A percentile compares a stretch with the other conserved stretches of the same genome.
Evolutionary conservation across 2,113 vertebrate species (phyloP).

Genomic region (Phaethon lepturus): DNA sequence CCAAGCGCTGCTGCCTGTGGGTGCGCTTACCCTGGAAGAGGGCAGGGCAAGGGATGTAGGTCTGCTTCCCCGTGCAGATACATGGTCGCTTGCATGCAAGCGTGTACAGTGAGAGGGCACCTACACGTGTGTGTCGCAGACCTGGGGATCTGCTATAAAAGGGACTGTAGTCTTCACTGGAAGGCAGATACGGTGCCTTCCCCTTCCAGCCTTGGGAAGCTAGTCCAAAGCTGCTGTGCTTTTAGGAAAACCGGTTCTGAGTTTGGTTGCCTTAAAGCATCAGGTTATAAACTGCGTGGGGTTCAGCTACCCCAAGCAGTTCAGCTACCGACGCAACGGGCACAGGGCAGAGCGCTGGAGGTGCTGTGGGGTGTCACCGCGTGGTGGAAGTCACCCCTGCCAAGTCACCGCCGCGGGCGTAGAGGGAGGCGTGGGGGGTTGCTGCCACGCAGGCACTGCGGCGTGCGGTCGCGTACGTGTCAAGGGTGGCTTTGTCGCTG

Average conservation of each 20-base stretch:
- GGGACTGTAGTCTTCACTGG: background rate
- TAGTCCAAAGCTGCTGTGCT: background rate
- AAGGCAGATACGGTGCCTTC: background rate
- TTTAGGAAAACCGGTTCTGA: background rate
- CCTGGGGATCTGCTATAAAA: background rate
- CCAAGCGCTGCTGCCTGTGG: background rate
- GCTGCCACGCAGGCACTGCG: fast-evolving
- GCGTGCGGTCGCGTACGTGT: fast-evolving
- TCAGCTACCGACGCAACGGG: background rate
- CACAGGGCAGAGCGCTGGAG: background rate
- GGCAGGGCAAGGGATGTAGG: no score
- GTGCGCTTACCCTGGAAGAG: background rate
- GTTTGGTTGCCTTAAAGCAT: background rate
- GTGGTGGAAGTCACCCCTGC: background rate
- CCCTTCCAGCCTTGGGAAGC: background rate
- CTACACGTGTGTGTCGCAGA: fast-evolving
- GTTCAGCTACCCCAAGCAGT: background rate
- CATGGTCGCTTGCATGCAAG: background rate
- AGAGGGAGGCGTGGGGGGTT: background rate
- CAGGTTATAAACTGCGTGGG: background rate
- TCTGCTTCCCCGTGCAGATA: background rate
- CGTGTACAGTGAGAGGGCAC: background rate
- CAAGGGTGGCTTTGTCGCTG: background rate
- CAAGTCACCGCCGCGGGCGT: fast-evolving
- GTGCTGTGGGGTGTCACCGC: background rate